Conservation (phyloP, 1,140 invertebrate genomes). For the Marisa cornuarietis region DNA sequence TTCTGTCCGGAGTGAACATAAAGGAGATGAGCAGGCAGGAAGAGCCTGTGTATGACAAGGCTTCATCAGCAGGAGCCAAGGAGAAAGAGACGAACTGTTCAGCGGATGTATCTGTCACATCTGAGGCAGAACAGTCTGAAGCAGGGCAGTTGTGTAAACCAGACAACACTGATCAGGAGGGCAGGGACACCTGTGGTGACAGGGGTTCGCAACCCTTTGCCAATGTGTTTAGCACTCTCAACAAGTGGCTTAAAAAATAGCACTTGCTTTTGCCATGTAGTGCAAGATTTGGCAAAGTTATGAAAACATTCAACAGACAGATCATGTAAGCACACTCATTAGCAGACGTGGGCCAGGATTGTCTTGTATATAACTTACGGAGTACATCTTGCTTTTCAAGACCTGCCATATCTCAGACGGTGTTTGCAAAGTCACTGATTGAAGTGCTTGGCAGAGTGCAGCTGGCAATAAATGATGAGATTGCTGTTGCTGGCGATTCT, state of each 20-base stretch:
- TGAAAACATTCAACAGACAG: neutral
- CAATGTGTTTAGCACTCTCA: slow-evolving; percentile 20
- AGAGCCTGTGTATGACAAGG: neutral
- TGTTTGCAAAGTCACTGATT: no score
- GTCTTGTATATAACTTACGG: no score
- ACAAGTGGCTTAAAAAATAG: slow-evolving; percentile 19
- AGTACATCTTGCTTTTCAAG: no score
- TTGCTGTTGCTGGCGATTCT: no score
- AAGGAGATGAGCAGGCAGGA: neutral
- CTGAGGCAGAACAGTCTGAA: neutral
- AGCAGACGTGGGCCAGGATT: no score
- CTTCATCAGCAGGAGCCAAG: neutral
- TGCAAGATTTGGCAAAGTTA: neutral
- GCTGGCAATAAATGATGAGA: no score
- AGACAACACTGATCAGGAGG: neutral
- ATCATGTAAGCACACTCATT: no score
- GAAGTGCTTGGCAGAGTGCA: no score
- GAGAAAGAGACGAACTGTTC: slow-evolving; percentile 8
- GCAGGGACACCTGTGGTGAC: neutral
- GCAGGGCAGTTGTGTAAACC: neutral
- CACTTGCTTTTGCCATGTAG: neutral
- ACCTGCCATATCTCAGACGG: no score
- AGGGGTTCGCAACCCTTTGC: neutral
- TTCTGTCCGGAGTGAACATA: slow-evolving; percentile 12
- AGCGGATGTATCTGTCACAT: neutral